phyloP scores from a whole-genome alignment of 2,888 invertebrate genomes.

The Saturnia pavonia region DNA sequence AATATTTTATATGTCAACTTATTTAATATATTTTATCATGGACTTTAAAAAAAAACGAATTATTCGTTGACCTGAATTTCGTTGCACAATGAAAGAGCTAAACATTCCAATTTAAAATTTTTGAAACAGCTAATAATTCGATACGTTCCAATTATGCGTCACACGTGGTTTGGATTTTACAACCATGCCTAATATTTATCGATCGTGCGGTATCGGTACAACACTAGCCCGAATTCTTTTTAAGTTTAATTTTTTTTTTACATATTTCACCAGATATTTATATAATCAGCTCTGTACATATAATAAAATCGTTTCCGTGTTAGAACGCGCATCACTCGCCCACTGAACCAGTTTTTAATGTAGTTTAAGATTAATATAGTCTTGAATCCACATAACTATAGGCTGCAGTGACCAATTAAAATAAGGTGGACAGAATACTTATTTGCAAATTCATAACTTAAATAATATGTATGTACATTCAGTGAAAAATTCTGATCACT shows the following conservation, averaged over 20 bases:
- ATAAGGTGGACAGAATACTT: too few species aligned
- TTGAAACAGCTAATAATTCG: constrained; percentile 9
- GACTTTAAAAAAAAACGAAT: not conserved
- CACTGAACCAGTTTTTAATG: too few species aligned
- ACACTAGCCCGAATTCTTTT: not conserved
- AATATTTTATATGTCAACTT: not conserved
- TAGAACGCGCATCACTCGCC: too few species aligned
- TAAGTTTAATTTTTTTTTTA: not conserved
- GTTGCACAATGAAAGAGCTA: constrained; percentile 1
- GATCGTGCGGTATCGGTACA: not conserved
- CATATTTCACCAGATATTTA: not conserved
- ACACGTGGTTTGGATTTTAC: constrained; percentile 2
- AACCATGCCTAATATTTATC: constrained; percentile 1
- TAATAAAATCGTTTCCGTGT: too few species aligned
- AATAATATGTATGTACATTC: too few species aligned
- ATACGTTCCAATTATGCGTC: constrained; percentile 9
- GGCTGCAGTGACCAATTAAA: too few species aligned
- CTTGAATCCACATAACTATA: too few species aligned
- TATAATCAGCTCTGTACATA: too few species aligned
- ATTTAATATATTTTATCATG: not conserved
- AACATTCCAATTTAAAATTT: not conserved
- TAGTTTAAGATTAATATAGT: too few species aligned
- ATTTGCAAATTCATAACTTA: too few species aligned
- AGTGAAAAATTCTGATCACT: too few species aligned
- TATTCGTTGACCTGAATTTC: constrained; percentile 5